Base-by-base conservation (phyloP, 2,888 invertebrate species). In the Tribolium freemani region DNA sequence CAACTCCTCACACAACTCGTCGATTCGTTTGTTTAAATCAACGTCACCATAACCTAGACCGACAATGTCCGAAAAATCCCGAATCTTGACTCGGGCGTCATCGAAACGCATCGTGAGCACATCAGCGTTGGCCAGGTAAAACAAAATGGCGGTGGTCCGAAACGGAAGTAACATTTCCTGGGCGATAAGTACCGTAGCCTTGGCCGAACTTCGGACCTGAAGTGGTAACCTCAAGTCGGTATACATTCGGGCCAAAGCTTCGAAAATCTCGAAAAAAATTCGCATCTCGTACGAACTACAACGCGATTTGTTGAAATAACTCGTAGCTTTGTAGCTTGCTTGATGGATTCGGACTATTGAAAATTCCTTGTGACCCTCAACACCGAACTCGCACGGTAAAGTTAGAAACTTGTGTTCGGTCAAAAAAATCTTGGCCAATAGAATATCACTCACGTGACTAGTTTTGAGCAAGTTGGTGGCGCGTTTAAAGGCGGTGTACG, bases 151-250 rank as follows among this genome's bases (percentile, higher is more conserved):
- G 9, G 45, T 4, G 6, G 53, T 70, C 1, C 73, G 73, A 5
- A 69, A 46, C 2, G 73, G 73, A 6, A 73, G 50, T 21, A 70
- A 31, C 50, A 70, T 26, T 45, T 70, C 60, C 30, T 69, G 69
- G 5, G 73, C 54, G 9, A 69, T 5, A 5, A 69, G 8, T 0
- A 60, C 38, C 31, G 50, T 9, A 2, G 53, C 54, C 51, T 58
- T 64, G 13, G 10, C 46, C 26, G 64, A 69, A 54, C 60, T 58
- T 10, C 69, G 57, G 3, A 73, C 30, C 8, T 73, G 58, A 16
- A 69, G 30, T 2, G 73, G 73, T 44, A 69, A 20, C 2, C 48
- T 44, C 56, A 73, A 20, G 48, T 64, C 48, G n/a, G 51, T 45
- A 44, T 73, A 73, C 64, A 69, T 58, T 44, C 20, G 20, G 2